Percentiles rank a stretch among this genome's conserved stretches.
These are phyloP conservation scores for Montifringilla adamsi DNA, from an alignment of 2,113 vertebrate species.

Conservation along the genomic window DNA sequence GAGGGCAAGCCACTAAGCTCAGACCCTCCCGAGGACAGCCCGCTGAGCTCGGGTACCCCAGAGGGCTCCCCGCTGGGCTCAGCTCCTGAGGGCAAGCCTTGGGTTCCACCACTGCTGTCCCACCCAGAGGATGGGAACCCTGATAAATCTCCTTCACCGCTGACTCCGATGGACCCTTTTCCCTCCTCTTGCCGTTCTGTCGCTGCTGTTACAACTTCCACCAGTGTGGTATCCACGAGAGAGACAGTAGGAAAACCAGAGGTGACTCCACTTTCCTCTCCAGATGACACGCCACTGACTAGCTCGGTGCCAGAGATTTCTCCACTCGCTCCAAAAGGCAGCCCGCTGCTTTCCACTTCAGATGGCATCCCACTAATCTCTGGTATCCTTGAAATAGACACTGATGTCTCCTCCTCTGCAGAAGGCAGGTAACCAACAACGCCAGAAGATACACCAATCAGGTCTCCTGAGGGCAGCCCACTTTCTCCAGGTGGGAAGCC, in stretches of 20 bases:
- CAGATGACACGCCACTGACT: conserved; percentile 69
- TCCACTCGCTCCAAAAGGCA: conserved; percentile 71
- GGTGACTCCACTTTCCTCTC: conserved; percentile 72
- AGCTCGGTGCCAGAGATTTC: conserved; percentile 69
- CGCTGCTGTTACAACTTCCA: conserved; percentile 73
- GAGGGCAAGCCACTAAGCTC: conserved; percentile 39
- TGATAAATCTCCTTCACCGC: conserved; percentile 69
- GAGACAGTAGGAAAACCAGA: conserved; percentile 77
- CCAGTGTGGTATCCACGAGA: conserved; percentile 77
- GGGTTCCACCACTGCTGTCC: conserved; percentile 69
- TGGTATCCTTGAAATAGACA: conserved; percentile 68
- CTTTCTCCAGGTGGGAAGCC: conserved; percentile 60
- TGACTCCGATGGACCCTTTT: conserved; percentile 69
- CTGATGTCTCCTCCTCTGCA: conserved; percentile 63
- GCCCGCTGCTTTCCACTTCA: conserved; percentile 73
- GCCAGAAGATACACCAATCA: conserved; percentile 63
- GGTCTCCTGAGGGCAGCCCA: conserved; percentile 67
- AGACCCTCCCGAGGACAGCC: conserved; percentile 46
- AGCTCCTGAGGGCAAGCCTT: conserved; percentile 69
- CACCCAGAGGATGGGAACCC: conserved; percentile 58
- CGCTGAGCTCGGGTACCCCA: conserved; percentile 10
- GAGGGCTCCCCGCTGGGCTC: conserved; percentile 69
- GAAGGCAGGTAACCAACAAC: conserved; percentile 73
- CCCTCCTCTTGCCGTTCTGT: conserved; percentile 73
- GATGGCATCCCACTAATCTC: conserved; percentile 49